Conservation (phyloP, 2,888 invertebrate species). For the Chymomyza procnemis region DNA sequence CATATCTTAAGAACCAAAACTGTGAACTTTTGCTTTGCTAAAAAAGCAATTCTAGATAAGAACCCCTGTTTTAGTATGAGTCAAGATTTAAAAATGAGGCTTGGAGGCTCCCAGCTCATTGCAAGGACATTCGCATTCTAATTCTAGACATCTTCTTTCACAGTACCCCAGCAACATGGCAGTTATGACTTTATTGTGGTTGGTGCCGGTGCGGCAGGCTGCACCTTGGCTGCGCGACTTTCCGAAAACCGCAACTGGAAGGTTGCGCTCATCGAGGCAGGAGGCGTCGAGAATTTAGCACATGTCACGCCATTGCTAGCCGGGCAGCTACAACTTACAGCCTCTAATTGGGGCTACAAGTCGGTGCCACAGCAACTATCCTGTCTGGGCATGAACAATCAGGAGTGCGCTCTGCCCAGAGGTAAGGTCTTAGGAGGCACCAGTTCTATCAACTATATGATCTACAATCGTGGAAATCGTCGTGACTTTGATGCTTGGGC, state of each 20-base stretch:
- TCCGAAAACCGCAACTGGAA: constrained; percentile 78
- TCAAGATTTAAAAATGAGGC: too few species aligned
- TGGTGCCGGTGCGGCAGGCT: constrained; percentile 91
- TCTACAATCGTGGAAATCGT: constrained; percentile 87
- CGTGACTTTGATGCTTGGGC: constrained; percentile 86
- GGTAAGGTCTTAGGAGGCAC: constrained; percentile 82
- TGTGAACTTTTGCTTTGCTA: too few species aligned
- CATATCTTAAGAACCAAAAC: too few species aligned
- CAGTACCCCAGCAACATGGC: constrained; percentile 41
- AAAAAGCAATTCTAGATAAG: too few species aligned
- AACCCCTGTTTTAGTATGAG: too few species aligned
- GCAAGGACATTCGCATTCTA: too few species aligned
- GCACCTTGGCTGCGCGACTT: constrained; percentile 78
- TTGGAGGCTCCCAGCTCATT: too few species aligned
- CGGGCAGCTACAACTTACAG: constrained; percentile 74
- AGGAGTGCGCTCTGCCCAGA: constrained; percentile 79
- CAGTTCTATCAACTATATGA: constrained; percentile 83
- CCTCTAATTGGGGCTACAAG: constrained; percentile 86
- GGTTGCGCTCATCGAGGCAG: constrained; percentile 80
- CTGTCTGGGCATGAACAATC: constrained; percentile 79
- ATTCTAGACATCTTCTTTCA: background rate
- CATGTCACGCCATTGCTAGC: constrained; percentile 75
- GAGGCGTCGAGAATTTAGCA: constrained; percentile 77
- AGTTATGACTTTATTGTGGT: constrained; percentile 91
- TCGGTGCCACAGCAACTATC: constrained; percentile 83